Evolutionary conservation across 1,140 invertebrate genomes (phyloP).

Genomic region (Leptinotarsa lineolata): DNA sequence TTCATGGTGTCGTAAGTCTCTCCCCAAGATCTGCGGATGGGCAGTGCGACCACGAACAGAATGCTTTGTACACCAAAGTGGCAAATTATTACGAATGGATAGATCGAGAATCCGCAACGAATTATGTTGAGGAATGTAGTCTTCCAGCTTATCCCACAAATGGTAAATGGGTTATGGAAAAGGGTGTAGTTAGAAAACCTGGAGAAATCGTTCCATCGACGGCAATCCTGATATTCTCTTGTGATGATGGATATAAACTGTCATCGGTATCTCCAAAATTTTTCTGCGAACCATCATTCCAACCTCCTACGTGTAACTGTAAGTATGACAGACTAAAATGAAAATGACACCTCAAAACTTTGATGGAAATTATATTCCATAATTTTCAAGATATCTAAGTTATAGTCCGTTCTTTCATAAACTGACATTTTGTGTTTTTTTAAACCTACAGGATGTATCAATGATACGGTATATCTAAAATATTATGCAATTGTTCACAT

Average conservation of each 20-base stretch:
- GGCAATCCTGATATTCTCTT: conserved; percentile 8
- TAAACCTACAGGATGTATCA: no score
- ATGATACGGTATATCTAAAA: no score
- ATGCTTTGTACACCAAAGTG: conserved; percentile 43
- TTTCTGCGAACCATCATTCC: neutral
- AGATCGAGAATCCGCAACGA: neutral
- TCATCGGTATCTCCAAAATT: neutral
- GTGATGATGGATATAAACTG: conserved; percentile 5
- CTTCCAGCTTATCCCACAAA: conserved; percentile 24
- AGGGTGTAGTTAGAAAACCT: neutral
- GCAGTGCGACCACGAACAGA: conserved; percentile 35
- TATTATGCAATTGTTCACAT: no score
- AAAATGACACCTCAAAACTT: no score
- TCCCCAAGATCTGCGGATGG: conserved; percentile 7
- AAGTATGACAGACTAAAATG: neutral
- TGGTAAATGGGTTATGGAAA: conserved; percentile 20
- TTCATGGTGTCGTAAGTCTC: conserved; percentile 41
- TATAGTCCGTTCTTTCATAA: no score
- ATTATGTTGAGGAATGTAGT: conserved; percentile 9
- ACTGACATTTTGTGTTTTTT: no score
- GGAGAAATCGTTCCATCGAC: conserved; percentile 15
- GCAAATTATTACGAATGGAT: conserved; percentile 32
- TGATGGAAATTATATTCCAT: no score
- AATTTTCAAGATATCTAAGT: no score
- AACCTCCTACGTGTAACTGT: conserved; percentile 7